Conservation (phyloP, 2,888 invertebrate genomes). For the Phanerotoma sp. region DNA sequence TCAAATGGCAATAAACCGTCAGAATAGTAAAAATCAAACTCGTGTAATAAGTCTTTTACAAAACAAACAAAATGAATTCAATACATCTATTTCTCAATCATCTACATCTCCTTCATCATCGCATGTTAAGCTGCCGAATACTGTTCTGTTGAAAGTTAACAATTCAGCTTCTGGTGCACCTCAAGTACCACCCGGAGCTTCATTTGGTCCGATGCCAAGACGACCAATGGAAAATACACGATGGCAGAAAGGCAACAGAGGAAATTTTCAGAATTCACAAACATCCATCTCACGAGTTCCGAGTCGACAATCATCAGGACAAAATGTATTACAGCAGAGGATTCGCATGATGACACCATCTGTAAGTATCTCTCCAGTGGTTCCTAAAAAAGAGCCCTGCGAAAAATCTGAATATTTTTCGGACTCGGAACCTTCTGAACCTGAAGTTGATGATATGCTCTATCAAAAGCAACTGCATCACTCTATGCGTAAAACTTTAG, state of each 20-base stretch:
- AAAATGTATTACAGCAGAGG: conserved; percentile 47
- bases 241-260: conserved; percentile 51
- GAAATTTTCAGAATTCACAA: conserved; percentile 43
- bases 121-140: conserved; percentile 52
- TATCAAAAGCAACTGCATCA: conserved; percentile 50
- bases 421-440: conserved; percentile 54
- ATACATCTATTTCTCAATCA: conserved; percentile 50
- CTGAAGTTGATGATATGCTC: conserved; percentile 46
- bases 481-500: conserved; percentile 41
- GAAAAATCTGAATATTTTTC: conserved; percentile 51
- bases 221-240: conserved; percentile 49
- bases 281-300: conserved; percentile 51
- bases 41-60: conserved; percentile 73
- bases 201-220: conserved; percentile 41
- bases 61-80: conserved; percentile 61
- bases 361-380: conserved; percentile 59
- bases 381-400: conserved; percentile 53
- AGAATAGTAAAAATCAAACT: conserved; percentile 68
- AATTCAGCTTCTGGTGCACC: conserved; percentile 40
- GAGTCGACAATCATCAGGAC: conserved; percentile 38
- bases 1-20: conserved; percentile 74
- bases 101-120: conserved; percentile 41
- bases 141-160: conserved; percentile 54
- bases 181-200: conserved; percentile 26
- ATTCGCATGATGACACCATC: conserved; percentile 60